These are phyloP conservation scores for Lepisosteus oculatus DNA, from an alignment of 2,113 vertebrate genomes.

Conservation along the genomic window DNA sequence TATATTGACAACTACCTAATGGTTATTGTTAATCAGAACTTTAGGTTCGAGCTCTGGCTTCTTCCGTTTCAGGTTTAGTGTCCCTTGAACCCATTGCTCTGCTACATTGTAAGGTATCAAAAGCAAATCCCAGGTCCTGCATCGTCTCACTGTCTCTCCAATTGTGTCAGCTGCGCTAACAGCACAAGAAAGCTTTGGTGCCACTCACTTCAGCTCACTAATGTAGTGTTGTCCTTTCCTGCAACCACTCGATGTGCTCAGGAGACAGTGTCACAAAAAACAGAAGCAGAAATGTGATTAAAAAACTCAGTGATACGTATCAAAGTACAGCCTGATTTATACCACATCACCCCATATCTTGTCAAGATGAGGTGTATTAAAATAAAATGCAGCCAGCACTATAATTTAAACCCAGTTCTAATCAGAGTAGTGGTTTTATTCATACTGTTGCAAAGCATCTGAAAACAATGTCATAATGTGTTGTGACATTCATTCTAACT, in stretches of 20 bases:
- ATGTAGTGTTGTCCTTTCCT: background rate
- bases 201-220: background rate
- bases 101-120: no score
- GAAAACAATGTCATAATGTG: no score
- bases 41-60: no score
- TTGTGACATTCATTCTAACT: no score
- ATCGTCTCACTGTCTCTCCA: background rate
- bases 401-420: no score
- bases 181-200: background rate
- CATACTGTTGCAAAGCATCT: no score
- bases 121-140: background rate
- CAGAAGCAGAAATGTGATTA: background rate
- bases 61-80: no score
- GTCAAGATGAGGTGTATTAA: background rate
- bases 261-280: background rate
- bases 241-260: background rate
- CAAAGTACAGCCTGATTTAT: background rate
- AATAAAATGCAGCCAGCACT: no score
- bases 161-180: background rate
- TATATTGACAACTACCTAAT: no score
- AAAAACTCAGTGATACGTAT: background rate
- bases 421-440: no score
- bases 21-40: no score
- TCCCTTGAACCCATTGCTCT: no score
- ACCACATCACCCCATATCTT: background rate